Conservation (phyloP, 1,140 invertebrate species). For the Tenebrio molitor region DNA sequence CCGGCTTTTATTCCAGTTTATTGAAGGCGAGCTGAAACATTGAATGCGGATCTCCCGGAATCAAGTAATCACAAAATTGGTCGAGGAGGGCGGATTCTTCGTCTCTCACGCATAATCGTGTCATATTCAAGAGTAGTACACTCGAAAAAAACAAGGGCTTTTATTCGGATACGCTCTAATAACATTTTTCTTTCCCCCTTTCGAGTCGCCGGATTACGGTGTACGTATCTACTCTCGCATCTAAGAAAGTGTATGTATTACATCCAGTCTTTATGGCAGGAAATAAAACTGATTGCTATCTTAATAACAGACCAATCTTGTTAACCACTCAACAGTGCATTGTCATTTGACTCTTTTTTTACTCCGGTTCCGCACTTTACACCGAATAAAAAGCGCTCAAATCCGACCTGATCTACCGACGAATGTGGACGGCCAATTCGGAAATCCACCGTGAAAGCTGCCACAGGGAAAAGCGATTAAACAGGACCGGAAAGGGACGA, state of each 20-base stretch:
- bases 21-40: slow-evolving; percentile 51
- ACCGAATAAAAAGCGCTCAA: slow-evolving; percentile 52
- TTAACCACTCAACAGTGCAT: slow-evolving; percentile 65
- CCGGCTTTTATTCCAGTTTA: slow-evolving; percentile 55
- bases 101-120: slow-evolving; percentile 63
- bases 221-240: slow-evolving; percentile 53
- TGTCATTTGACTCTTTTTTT: slow-evolving; percentile 62
- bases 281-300: slow-evolving; percentile 67
- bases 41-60: slow-evolving; percentile 53
- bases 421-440: neutral
- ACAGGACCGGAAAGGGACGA: no score
- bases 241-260: slow-evolving; percentile 64
- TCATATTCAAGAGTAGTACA: slow-evolving; percentile 61
- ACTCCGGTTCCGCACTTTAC: slow-evolving; percentile 57
- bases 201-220: slow-evolving; percentile 31
- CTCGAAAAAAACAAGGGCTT: slow-evolving; percentile 58
- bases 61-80: slow-evolving; percentile 65
- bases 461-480: no score
- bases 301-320: slow-evolving; percentile 67
- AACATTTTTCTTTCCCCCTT: slow-evolving; percentile 55
- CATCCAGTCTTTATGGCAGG: slow-evolving; percentile 64
- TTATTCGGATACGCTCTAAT: slow-evolving; percentile 57
- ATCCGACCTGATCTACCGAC: neutral
- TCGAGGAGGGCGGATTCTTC: slow-evolving; percentile 54
- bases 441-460: no score